phyloP scores from a whole-genome alignment of 2,888 invertebrate species.

The Leptogaster cylindrica region DNA sequence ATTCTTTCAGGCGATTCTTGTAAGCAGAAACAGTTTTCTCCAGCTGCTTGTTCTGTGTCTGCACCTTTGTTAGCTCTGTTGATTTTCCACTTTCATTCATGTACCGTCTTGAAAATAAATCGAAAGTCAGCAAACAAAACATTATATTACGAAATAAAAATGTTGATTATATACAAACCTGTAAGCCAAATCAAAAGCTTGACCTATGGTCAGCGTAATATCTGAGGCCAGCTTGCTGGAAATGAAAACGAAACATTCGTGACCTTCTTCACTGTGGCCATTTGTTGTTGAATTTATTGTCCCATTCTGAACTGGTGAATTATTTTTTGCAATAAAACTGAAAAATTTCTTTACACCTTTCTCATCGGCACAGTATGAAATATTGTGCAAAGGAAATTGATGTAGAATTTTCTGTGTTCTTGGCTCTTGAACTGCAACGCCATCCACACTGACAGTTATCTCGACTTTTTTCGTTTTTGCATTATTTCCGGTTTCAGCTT shows the following conservation, averaged over 20 bases:
- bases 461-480: constrained; percentile 91
- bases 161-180: constrained; percentile 62
- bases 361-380: constrained; percentile 98
- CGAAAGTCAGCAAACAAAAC: background rate
- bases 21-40: constrained; percentile 86
- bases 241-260: constrained; percentile 96
- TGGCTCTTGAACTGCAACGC: constrained; percentile 87
- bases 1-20: constrained; percentile 78
- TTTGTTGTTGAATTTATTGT: constrained; percentile 52
- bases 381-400: constrained; percentile 95
- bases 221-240: constrained; percentile 97
- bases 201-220: constrained; percentile 96
- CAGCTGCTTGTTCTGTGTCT: constrained; percentile 85
- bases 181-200: constrained; percentile 97
- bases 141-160: too few relatives aligned
- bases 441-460: constrained; percentile 96
- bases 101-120: constrained; percentile 71
- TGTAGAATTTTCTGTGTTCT: constrained; percentile 82
- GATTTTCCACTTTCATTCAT: constrained; percentile 90
- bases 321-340: constrained; percentile 62
- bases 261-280: constrained; percentile 72
- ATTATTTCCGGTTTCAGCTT: constrained; percentile 79
- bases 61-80: constrained; percentile 84
- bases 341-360: constrained; percentile 98
- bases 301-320: constrained; percentile 44